Conservation (phyloP, 2,113 vertebrate species). For the Dunckerocampus dactyliophorus region DNA sequence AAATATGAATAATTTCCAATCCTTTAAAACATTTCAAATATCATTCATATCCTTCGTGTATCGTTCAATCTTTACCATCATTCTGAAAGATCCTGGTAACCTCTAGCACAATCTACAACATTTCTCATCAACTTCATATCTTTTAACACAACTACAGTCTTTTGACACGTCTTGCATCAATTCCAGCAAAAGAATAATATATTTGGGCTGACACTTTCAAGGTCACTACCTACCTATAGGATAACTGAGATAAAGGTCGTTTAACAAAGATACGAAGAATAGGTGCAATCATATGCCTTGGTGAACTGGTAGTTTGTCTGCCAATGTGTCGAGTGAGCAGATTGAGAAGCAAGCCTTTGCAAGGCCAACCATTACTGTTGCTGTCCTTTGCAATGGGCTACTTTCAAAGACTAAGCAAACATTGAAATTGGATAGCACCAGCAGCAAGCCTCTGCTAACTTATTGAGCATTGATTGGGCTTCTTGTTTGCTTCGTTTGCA, state of each 20-base stretch:
- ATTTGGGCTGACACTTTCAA: no score
- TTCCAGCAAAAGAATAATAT: no score
- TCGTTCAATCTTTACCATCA: no score
- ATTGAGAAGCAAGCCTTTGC: background rate
- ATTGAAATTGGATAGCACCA: constrained; percentile 1
- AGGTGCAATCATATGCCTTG: background rate
- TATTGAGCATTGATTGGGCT: constrained; percentile 42
- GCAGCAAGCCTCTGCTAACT: constrained; percentile 22
- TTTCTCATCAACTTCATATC: no score
- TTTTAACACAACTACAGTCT: no score
- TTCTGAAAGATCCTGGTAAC: no score
- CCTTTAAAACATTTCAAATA: no score
- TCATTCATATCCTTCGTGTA: no score
- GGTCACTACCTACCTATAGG: no score
- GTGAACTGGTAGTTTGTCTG: background rate
- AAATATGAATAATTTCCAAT: no score
- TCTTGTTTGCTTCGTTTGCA: constrained; percentile 68
- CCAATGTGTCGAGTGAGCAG: background rate
- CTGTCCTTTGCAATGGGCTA: background rate
- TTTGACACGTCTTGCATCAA: no score
- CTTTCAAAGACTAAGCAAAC: constrained; percentile 10
- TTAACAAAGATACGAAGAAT: background rate
- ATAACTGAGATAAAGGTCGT: background rate
- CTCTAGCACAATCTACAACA: no score
- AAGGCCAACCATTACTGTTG: background rate